A percentile compares a stretch with the other conserved stretches of the same genome.
phyloP scores from a whole-genome alignment of 1,140 invertebrate species.

The Nasonia giraulti region DNA sequence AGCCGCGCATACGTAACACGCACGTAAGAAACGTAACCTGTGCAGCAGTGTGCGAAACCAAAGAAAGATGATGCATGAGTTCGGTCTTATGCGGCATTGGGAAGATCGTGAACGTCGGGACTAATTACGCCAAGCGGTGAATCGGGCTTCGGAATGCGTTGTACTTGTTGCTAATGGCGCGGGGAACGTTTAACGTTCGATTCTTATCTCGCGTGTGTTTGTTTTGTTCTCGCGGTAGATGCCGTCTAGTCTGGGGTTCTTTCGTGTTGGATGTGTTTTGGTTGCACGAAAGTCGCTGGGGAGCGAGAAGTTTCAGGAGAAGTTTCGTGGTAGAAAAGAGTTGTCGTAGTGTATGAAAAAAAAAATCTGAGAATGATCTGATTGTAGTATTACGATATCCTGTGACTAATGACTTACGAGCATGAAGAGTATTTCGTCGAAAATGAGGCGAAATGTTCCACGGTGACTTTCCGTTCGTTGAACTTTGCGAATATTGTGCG shows the following conservation, averaged over 20 bases:
- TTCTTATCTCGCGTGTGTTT: neutral
- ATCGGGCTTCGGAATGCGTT: neutral
- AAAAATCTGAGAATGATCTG: too few relatives aligned
- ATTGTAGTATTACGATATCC: too few relatives aligned
- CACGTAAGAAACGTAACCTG: neutral
- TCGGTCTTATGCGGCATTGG: neutral
- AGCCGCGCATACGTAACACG: neutral
- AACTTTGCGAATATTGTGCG: too few relatives aligned
- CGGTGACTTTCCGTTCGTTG: too few relatives aligned
- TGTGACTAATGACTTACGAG: too few relatives aligned
- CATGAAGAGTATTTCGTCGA: too few relatives aligned
- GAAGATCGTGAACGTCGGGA: neutral
- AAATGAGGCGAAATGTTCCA: too few relatives aligned
- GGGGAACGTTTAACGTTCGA: too few relatives aligned
- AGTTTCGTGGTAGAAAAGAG: too few relatives aligned
- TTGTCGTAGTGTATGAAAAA: too few relatives aligned
- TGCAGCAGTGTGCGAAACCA: neutral
- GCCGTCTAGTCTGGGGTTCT: neutral
- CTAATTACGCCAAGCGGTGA: neutral
- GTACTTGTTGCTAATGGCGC: neutral
- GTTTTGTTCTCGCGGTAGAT: neutral
- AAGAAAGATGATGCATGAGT: constrained; percentile 5
- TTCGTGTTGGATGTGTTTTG: too few relatives aligned
- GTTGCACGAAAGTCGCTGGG: neutral
- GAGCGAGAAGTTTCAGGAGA: neutral